Conservation (phyloP, 2,888 invertebrate genomes). For the Pandemis corylana region DNA sequence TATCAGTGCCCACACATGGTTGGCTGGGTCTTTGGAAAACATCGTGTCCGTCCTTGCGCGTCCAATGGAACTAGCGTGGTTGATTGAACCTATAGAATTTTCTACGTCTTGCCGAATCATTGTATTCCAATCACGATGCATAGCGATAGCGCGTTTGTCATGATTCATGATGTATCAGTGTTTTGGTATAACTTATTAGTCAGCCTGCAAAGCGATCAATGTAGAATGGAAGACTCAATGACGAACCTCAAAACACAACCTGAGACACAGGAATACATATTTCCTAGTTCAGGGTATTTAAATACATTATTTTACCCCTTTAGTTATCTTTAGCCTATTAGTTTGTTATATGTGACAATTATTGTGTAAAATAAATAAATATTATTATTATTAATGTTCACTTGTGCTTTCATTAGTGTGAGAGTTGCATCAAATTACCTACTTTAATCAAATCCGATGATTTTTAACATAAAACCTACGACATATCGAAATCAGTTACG, state of each 20-base stretch:
- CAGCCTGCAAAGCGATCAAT: background rate
- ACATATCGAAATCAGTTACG: too few relatives aligned
- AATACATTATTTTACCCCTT: too few relatives aligned
- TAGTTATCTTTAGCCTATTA: too few relatives aligned
- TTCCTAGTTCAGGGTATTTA: too few relatives aligned
- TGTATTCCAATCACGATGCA: slow-evolving; percentile 36
- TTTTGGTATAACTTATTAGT: slow-evolving; percentile 16
- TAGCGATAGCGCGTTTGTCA: slow-evolving; percentile 28
- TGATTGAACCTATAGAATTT: slow-evolving; percentile 40
- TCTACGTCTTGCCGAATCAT: slow-evolving; percentile 33
- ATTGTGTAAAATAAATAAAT: too few relatives aligned
- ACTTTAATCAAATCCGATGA: too few relatives aligned
- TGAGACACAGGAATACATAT: background rate
- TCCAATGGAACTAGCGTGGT: slow-evolving; percentile 47
- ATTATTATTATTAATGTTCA: background rate
- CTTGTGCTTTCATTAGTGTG: background rate
- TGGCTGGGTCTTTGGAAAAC: slow-evolving; percentile 34
- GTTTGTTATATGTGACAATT: too few relatives aligned
- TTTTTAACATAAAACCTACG: too few relatives aligned
- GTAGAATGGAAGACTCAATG: background rate
- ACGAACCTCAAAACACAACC: too few relatives aligned
- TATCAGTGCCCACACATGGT: slow-evolving; percentile 17
- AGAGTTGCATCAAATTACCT: too few relatives aligned
- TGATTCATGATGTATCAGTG: slow-evolving; percentile 26
- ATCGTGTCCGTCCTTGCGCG: slow-evolving; percentile 41